These are phyloP conservation scores for Phoxinus phoxinus DNA, from an alignment of 2,113 vertebrate genomes.

Conservation along the genomic window DNA sequence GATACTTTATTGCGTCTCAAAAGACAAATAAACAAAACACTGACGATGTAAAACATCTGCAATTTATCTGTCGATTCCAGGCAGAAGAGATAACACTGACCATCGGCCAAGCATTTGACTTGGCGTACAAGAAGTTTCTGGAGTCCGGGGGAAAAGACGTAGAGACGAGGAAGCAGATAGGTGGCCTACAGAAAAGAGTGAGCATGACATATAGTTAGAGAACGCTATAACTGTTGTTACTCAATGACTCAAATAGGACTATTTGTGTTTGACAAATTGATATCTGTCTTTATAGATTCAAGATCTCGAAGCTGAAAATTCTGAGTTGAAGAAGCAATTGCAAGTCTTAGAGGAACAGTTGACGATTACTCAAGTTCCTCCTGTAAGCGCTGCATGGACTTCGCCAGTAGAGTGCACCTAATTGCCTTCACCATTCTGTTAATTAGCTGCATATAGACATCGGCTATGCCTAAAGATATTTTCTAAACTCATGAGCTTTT, in stretches of 20 bases:
- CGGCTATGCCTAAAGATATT: neutral
- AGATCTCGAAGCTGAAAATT: constrained; percentile 95
- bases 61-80: constrained; percentile 64
- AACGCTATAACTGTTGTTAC: neutral
- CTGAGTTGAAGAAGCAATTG: constrained; percentile 93
- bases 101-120: constrained; percentile 97
- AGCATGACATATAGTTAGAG: constrained; percentile 57
- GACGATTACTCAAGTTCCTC: constrained; percentile 85
- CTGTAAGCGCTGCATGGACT: constrained; percentile 78
- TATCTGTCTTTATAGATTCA: constrained; percentile 85
- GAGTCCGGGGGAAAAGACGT: constrained; percentile 99
- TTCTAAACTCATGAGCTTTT: neutral
- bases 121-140: constrained; percentile 98
- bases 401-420: neutral
- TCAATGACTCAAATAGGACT: neutral
- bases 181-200: constrained; percentile 93
- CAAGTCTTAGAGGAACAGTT: constrained; percentile 91
- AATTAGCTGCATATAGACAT: neutral
- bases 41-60: neutral
- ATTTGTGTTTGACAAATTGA: neutral
- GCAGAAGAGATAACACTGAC: constrained; percentile 98
- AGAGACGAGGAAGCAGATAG: constrained; percentile 97
- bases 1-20: neutral
- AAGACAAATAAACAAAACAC: neutral
- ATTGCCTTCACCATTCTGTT: neutral